Base-by-base conservation (phyloP, 2,888 invertebrate species). In the Bellardia pandia region DNA sequence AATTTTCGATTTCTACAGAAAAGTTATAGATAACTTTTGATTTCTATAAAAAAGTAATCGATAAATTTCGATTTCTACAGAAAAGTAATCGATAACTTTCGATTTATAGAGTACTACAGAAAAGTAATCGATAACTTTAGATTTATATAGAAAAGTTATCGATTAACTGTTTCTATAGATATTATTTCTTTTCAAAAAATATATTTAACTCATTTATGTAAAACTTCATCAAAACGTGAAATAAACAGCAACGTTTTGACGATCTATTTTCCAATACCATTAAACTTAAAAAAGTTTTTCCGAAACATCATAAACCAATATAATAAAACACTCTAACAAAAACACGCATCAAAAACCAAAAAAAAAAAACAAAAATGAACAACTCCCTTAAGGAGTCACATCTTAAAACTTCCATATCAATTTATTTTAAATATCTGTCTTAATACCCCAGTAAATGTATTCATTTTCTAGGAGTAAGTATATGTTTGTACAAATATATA, bases 401-500 rank as follows among this genome's bases (percentile, higher is more conserved):
- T 74, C 85, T 85, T 81, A 80, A 69, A 85, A 78, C 74, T 81
- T 81, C 58, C 64, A 85, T 80, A 74, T 81, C 81, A 87, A 81
- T 87, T 87, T 77, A 77, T 85, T 87, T 72, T 14, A 72, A 81
- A 87, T 77, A 77, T 62, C 68, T 30, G 14, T 79, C 68, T 68
- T 60, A 53, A 74, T 66, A 23, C 42, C n/a, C 51, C 1, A n/a
- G 5, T 11, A 72, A 72, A 42, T 48, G 16, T 45, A 37, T 48
- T 37, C 11, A 4, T 77, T 37, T 78, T 13, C 0, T 60, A 42
- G 1, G 23, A 23, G 23, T 23, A 23, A 23, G 23, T 23, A 23
- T 23, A 23, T 23, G 23, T 23, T 23, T 23, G 23, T 23, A 23
- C 13, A 40, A 13, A 16, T 58, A 51, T 14, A 13, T 23, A 48